Conservation (phyloP, 2,113 vertebrate genomes). For the Tachysurus vachellii region DNA sequence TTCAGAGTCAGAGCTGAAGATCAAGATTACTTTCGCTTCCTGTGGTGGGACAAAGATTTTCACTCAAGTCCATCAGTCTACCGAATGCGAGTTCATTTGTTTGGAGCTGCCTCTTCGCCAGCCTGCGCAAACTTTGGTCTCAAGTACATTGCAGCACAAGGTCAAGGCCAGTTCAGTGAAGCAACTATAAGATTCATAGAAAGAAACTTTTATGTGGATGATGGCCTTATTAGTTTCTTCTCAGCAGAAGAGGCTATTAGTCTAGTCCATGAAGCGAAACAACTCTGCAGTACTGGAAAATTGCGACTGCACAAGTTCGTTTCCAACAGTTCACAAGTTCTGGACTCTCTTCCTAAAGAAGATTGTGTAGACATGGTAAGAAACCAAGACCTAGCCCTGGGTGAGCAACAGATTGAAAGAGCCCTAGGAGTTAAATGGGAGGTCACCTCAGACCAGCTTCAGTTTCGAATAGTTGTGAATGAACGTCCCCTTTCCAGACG, state of each 20-base stretch:
- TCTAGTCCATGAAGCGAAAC: slow-evolving; percentile 9
- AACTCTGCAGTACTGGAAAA: slow-evolving; percentile 9
- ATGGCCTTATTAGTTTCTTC: slow-evolving; percentile 34
- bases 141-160: neutral
- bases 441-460: too few species aligned
- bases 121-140: slow-evolving; percentile 6
- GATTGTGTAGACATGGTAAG: slow-evolving; percentile 4
- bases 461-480: too few species aligned
- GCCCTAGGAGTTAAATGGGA: too few species aligned
- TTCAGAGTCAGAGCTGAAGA: neutral
- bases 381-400: neutral
- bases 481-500: too few species aligned
- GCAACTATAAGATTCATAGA: slow-evolving; percentile 29
- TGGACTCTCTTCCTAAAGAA: neutral
- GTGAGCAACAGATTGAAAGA: too few species aligned
- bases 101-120: neutral
- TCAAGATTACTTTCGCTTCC: neutral
- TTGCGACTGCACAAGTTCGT: slow-evolving; percentile 16
- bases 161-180: neutral
- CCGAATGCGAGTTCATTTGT: neutral
- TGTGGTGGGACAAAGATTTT: neutral
- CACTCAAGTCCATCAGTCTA: neutral
- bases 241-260: slow-evolving; percentile 21
- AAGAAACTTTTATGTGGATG: slow-evolving; percentile 40
- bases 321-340: slow-evolving; percentile 20